Evolutionary conservation across 2,888 invertebrate genomes (phyloP).

Genomic region (Erpobdella octoculata): DNA sequence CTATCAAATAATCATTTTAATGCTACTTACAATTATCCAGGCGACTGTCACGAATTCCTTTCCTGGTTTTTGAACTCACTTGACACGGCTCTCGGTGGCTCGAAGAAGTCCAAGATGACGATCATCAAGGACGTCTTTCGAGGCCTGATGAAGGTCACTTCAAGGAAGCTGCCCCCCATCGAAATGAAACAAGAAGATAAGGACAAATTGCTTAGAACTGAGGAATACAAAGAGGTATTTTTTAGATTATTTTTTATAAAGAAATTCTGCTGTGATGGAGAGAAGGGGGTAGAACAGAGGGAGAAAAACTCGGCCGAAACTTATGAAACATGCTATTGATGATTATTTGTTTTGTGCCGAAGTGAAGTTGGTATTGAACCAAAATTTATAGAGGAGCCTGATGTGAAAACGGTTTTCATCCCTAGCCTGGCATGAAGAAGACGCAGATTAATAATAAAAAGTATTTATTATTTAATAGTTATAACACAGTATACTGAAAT

Average conservation of each 20-base stretch:
- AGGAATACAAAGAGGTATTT: conserved; percentile 62
- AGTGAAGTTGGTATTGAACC: too few species aligned
- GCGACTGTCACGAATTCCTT: conserved; percentile 92
- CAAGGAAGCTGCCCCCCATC: conserved; percentile 78
- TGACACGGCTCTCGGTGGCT: conserved; percentile 78
- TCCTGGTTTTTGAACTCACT: conserved; percentile 96
- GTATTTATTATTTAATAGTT: neutral
- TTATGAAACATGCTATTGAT: too few species aligned
- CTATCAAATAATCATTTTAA: neutral
- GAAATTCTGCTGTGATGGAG: too few species aligned
- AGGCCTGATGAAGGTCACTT: conserved; percentile 56
- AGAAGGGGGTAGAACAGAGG: too few species aligned
- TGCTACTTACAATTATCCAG: conserved; percentile 52
- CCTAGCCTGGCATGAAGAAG: neutral
- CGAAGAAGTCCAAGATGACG: conserved; percentile 56
- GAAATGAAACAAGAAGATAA: conserved; percentile 82
- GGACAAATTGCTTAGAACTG: conserved; percentile 66
- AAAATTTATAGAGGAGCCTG: too few species aligned
- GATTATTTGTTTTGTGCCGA: too few species aligned
- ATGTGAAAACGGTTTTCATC: too few species aligned
- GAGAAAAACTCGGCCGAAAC: too few species aligned
- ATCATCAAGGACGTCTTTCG: conserved; percentile 70
- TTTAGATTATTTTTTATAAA: neutral
- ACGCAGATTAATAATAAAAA: neutral
- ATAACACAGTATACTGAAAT: neutral